These are phyloP conservation scores for Cetonia aurata DNA, from an alignment of 2,888 invertebrate species.

Conservation along the genomic window DNA sequence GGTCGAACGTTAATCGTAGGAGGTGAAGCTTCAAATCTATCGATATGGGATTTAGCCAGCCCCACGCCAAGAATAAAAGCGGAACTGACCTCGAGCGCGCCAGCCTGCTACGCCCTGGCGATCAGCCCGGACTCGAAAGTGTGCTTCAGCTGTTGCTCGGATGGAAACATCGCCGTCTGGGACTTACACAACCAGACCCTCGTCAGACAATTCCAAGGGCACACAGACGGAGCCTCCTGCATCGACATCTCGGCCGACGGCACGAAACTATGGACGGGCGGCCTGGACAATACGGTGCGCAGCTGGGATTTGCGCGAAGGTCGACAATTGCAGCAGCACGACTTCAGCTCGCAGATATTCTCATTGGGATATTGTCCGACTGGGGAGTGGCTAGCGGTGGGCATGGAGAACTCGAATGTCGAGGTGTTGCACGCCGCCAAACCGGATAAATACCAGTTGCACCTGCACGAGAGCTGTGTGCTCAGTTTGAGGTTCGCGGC, in stretches of 20 bases:
- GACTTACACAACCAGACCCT: conserved; percentile 91
- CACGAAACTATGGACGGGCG: conserved; percentile 91
- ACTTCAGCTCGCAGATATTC: conserved; percentile 92
- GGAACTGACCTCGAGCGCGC: conserved; percentile 90
- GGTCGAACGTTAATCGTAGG: conserved; percentile 95
- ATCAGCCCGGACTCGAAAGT: conserved; percentile 97
- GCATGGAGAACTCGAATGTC: conserved; percentile 98
- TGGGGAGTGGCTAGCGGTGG: conserved; percentile 97
- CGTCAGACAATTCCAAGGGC: conserved; percentile 92
- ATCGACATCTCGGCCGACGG: conserved; percentile 97
- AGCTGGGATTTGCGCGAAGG: conserved; percentile 97
- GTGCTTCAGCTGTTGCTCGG: conserved; percentile 98
- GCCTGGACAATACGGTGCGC: conserved; percentile 95
- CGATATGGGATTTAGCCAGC: conserved; percentile 95
- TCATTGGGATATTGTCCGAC: conserved; percentile 93
- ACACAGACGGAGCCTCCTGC: conserved; percentile 98
- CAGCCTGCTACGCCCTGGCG: conserved; percentile 97
- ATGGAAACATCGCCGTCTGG: conserved; percentile 98
- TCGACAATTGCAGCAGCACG: conserved; percentile 93
- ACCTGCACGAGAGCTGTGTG: conserved; percentile 97
- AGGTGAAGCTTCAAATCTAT: conserved; percentile 94
- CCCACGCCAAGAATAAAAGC: conserved; percentile 94
- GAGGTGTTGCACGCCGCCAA: conserved; percentile 93
- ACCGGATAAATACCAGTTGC: conserved; percentile 95
- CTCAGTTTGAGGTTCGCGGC: conserved; percentile 95